Percentiles rank a stretch among this genome's conserved stretches.
phyloP scores from a whole-genome alignment of 2,888 invertebrate genomes.

The Athrips mouffetella region DNA sequence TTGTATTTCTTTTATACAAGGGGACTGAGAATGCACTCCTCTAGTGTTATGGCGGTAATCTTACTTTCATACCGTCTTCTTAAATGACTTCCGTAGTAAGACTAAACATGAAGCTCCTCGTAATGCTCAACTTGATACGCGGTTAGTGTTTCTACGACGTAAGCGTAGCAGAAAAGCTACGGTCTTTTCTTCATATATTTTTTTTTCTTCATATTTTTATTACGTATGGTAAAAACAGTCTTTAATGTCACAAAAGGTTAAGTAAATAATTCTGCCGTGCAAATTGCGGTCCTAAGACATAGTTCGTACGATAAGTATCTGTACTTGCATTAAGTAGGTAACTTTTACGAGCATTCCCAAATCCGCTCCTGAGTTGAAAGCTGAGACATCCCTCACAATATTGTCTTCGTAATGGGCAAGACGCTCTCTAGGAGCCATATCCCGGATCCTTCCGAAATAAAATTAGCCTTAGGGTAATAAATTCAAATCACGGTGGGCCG shows the following conservation, averaged over 20 bases:
- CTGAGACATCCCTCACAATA: conserved; percentile 52
- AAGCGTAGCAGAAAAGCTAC: too few relatives aligned
- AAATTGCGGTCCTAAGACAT: too few relatives aligned
- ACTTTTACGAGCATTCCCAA: not conserved
- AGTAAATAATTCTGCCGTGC: too few relatives aligned
- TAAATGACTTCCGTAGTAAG: not conserved
- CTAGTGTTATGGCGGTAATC: too few relatives aligned
- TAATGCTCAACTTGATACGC: too few relatives aligned
- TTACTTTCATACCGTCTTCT: too few relatives aligned
- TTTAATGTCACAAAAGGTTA: too few relatives aligned
- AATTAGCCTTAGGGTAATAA: conserved; percentile 72
- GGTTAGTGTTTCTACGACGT: too few relatives aligned
- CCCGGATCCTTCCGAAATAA: conserved; percentile 58
- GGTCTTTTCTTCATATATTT: too few relatives aligned
- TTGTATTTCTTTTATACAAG: not conserved
- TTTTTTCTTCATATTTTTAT: too few relatives aligned
- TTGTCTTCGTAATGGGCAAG: conserved; percentile 54
- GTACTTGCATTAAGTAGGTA: not conserved
- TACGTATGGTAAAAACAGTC: too few relatives aligned
- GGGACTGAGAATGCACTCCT: too few relatives aligned
- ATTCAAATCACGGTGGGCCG: conserved; percentile 72
- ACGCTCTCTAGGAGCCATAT: conserved; percentile 42
- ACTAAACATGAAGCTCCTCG: not conserved
- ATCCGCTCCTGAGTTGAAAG: conserved; percentile 26
- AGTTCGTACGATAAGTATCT: not conserved